Base-by-base conservation (phyloP, 1,140 invertebrate species). In the Pseudomyrmex gracilis region DNA sequence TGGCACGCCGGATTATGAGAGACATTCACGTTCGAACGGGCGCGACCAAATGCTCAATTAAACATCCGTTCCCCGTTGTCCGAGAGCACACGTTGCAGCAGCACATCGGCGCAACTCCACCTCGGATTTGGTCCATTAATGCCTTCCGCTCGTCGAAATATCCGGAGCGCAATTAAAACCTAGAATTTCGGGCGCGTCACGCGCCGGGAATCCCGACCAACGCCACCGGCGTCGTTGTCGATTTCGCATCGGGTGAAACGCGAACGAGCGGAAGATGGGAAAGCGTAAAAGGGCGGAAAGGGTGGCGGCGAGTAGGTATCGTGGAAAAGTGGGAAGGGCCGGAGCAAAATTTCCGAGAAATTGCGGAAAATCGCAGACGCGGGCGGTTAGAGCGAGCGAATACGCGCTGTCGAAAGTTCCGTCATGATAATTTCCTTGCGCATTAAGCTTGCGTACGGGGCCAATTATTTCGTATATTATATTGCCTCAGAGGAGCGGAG, bases 1-100 rank as follows among this genome's bases (percentile, higher is more conserved):
- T 88, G 89, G 78, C 82, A 89, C 83, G 70, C 49, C 34, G 89
- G 86, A 89, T 90, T 89, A 90, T 88, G 88, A 86, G 86, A 86
- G 83, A 89, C 85, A 89, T 85, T 88, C 82, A 83, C 83, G 63
- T 83, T 85, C 83, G 60, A 22, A 20, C 45, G 82, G 70, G 84
- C 70, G 76, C 83, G 60, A 85, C 76, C 73, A 67, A 83, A 87
- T 82, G 85, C 87, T 87, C 87, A 85, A 88, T 88, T 88, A 88
- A 85, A 88, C 83, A 85, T 88, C 77, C 83, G 34, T 12, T 47
- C 51, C 51, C 24, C 43, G 71, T 84, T 85, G 83, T 78, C 57
- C 83, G 49, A 70, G 76, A 53, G 63, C 64, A 74, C 76, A 73
- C 49, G 66, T 82, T 71, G 74, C 66, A 61, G 20, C 49, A 57